These are phyloP conservation scores for Rhinoraja longicauda DNA, from an alignment of 2,797 vertebrate genomes.

Conservation along the genomic window DNA sequence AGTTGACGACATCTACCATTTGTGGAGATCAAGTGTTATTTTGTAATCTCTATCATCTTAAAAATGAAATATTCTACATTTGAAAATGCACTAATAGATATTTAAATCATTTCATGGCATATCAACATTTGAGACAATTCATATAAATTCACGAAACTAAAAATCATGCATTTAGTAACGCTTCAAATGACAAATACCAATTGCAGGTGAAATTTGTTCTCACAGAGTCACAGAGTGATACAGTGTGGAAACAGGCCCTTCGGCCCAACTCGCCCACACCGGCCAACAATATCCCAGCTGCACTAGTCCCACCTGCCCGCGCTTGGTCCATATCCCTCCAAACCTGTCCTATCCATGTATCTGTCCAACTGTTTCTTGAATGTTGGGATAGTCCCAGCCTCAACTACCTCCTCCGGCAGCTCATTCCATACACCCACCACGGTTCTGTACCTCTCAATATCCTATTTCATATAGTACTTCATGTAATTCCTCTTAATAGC, in stretches of 20 bases:
- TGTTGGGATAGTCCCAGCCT: too few relatives aligned
- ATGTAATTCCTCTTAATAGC: background rate
- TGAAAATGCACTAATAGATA: background rate
- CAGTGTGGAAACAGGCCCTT: too few relatives aligned
- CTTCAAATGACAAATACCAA: background rate
- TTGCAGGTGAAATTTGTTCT: background rate
- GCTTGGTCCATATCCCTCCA: too few relatives aligned
- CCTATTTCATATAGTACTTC: conserved; percentile 3
- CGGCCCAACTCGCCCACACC: too few relatives aligned
- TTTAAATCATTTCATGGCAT: background rate
- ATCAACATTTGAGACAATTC: background rate
- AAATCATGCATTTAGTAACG: background rate
- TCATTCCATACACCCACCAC: too few relatives aligned
- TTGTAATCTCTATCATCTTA: background rate
- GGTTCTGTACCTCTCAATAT: background rate
- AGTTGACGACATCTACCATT: background rate
- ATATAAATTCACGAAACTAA: background rate
- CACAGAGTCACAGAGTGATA: too few relatives aligned
- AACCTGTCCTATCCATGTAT: too few relatives aligned
- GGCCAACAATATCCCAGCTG: too few relatives aligned
- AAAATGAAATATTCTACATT: background rate
- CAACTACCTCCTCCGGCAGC: too few relatives aligned
- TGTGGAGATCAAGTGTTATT: background rate
- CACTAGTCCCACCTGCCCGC: too few relatives aligned
- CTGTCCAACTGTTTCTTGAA: too few relatives aligned